Conservation (phyloP, 1,140 invertebrate species). For the Anoplophora glabripennis region DNA sequence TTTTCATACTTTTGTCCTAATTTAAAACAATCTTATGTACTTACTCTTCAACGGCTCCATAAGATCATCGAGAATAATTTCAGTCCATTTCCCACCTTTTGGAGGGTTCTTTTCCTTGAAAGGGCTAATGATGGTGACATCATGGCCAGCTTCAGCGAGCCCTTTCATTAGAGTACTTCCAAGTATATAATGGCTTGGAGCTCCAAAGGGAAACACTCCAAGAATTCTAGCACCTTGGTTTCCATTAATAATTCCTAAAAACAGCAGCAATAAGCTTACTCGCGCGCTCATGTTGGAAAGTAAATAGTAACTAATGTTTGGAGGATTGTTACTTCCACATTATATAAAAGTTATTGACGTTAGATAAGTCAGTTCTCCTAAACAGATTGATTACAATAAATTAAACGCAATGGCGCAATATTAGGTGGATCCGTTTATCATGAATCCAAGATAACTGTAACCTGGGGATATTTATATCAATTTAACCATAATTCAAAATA, state of each 20-base stretch:
- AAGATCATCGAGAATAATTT: background rate
- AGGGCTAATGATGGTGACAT: constrained; percentile 56
- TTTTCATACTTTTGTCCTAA: no score
- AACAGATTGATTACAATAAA: background rate
- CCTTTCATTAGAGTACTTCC: constrained; percentile 55
- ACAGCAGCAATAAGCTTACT: background rate
- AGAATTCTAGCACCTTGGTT: constrained; percentile 31
- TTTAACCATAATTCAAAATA: no score
- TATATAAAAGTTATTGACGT: background rate
- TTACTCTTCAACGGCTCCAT: background rate
- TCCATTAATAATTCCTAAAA: background rate
- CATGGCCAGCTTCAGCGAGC: constrained; percentile 56
- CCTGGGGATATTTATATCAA: no score
- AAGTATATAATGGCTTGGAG: constrained; percentile 58
- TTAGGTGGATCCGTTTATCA: no score
- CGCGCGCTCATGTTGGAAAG: background rate
- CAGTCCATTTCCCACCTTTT: constrained; percentile 42
- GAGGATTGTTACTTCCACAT: background rate
- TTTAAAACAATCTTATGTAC: background rate
- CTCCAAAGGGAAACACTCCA: constrained; percentile 51
- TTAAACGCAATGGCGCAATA: no score
- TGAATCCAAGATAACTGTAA: no score
- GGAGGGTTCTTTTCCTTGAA: constrained; percentile 51
- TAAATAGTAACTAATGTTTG: no score
- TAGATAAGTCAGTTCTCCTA: background rate